These are phyloP conservation scores for Leptatherina wallacei DNA, from an alignment of 2,797 vertebrate genomes.

Conservation along the genomic window DNA sequence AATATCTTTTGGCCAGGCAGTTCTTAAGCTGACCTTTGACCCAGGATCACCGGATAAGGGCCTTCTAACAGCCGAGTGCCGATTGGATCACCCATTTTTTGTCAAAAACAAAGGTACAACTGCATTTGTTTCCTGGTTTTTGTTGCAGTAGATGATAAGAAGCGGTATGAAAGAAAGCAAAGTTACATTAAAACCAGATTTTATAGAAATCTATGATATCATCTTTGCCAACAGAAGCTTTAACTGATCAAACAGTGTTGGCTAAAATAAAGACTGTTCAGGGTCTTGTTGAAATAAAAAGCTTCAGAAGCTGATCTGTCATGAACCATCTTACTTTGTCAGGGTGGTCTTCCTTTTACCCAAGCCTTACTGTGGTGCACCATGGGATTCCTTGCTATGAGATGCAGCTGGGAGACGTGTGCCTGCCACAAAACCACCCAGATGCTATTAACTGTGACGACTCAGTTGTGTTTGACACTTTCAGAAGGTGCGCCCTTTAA, in stretches of 20 bases:
- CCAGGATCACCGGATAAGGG: slow-evolving; percentile 91
- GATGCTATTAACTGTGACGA: slow-evolving; percentile 99
- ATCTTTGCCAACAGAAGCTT: slow-evolving; percentile 19
- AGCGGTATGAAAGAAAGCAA: neutral
- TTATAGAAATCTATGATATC: slow-evolving; percentile 3
- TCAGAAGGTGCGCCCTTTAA: slow-evolving; percentile 89
- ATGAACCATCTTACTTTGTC: slow-evolving; percentile 40
- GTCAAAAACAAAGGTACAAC: slow-evolving; percentile 96
- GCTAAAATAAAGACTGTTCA: neutral
- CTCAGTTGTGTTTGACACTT: slow-evolving; percentile 99
- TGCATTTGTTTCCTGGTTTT: neutral
- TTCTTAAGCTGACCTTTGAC: slow-evolving; percentile 97
- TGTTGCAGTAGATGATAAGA: neutral
- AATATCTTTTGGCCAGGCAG: slow-evolving; percentile 92
- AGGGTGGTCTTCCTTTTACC: slow-evolving; percentile 99
- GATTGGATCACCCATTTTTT: slow-evolving; percentile 96
- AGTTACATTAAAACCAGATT: neutral
- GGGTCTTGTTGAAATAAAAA: neutral
- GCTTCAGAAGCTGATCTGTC: slow-evolving; percentile 11
- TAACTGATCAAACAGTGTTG: slow-evolving; percentile 12
- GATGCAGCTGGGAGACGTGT: slow-evolving; percentile 94
- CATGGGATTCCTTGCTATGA: slow-evolving; percentile 99
- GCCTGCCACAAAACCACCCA: slow-evolving; percentile 98
- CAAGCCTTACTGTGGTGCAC: slow-evolving; percentile 98
- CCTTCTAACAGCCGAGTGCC: slow-evolving; percentile 93